A percentile compares a stretch with the other conserved stretches of the same genome.
Evolutionary conservation across 1,140 invertebrate genomes (phyloP).

Genomic region (Neoseiulus cucumeris): DNA sequence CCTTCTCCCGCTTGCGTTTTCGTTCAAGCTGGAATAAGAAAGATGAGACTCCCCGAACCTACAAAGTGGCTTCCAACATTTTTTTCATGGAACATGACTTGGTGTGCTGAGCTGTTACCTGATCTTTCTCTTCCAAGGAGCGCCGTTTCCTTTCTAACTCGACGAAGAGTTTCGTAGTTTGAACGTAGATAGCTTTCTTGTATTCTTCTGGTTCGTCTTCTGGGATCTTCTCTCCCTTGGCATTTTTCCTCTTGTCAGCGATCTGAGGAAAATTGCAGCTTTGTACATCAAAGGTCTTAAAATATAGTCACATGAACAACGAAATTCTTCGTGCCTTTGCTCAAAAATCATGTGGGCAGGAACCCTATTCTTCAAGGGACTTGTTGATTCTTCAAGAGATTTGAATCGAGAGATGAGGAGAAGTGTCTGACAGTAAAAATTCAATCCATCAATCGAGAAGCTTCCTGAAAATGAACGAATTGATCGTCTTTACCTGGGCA

Average conservation of each 20-base stretch:
- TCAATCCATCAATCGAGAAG: too few relatives aligned
- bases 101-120: constrained; percentile 56
- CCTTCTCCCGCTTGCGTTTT: constrained; percentile 79
- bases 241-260: constrained; percentile 77
- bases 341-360: too few relatives aligned
- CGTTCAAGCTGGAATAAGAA: constrained; percentile 20
- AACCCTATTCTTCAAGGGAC: too few relatives aligned
- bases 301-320: too few relatives aligned
- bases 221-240: constrained; percentile 64
- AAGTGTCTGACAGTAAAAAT: too few relatives aligned
- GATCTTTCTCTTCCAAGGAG: constrained; percentile 61
- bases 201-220: constrained; percentile 86
- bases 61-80: background rate
- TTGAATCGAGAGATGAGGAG: too few relatives aligned
- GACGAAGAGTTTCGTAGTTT: constrained; percentile 96
- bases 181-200: constrained; percentile 82
- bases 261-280: constrained; percentile 37
- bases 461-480: background rate
- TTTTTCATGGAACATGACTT: background rate
- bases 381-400: too few relatives aligned
- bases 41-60: background rate
- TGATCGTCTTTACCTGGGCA: constrained; percentile 47
- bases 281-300: too few relatives aligned
- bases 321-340: too few relatives aligned
- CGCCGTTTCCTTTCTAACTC: constrained; percentile 70